Conservation (phyloP, 2,888 invertebrate species). For the Notodonta dromedarius region DNA sequence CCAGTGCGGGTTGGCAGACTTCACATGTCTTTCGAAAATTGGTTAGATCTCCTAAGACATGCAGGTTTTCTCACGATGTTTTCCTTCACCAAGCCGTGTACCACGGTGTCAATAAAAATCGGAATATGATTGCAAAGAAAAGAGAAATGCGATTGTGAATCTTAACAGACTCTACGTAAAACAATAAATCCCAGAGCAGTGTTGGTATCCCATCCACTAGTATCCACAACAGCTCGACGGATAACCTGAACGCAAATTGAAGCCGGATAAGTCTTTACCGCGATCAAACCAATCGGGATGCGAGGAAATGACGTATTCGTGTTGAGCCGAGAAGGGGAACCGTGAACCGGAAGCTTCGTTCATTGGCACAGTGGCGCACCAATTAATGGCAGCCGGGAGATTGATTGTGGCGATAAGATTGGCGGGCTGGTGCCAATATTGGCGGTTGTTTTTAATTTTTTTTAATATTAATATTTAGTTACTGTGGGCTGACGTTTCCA, state of each 20-base stretch:
- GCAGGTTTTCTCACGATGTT: too few relatives aligned
- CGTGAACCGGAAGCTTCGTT: slow-evolving; percentile 67
- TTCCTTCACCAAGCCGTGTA: too few relatives aligned
- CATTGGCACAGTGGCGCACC: slow-evolving; percentile 44
- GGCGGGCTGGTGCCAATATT: slow-evolving; percentile 14
- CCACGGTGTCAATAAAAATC: too few relatives aligned
- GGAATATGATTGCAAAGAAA: too few relatives aligned
- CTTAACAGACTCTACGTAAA: too few relatives aligned
- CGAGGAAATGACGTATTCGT: slow-evolving; percentile 65
- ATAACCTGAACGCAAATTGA: slow-evolving; percentile 21
- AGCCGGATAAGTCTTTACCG: slow-evolving; percentile 44
- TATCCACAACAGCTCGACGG: background rate
- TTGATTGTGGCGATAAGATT: slow-evolving; percentile 35
- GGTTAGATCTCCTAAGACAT: too few relatives aligned
- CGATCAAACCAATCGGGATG: slow-evolving; percentile 48
- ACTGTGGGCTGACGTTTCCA: too few relatives aligned
- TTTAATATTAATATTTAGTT: background rate
- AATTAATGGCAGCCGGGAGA: slow-evolving; percentile 32
- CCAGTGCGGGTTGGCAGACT: too few relatives aligned
- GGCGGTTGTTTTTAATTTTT: background rate
- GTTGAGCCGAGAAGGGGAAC: slow-evolving; percentile 61
- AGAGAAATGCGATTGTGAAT: too few relatives aligned
- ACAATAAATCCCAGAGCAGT: too few relatives aligned
- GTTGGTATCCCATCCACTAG: too few relatives aligned
- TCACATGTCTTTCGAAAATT: too few relatives aligned